Conservation (phyloP, 2,797 vertebrate species). For the Scyliorhinus canicula region DNA sequence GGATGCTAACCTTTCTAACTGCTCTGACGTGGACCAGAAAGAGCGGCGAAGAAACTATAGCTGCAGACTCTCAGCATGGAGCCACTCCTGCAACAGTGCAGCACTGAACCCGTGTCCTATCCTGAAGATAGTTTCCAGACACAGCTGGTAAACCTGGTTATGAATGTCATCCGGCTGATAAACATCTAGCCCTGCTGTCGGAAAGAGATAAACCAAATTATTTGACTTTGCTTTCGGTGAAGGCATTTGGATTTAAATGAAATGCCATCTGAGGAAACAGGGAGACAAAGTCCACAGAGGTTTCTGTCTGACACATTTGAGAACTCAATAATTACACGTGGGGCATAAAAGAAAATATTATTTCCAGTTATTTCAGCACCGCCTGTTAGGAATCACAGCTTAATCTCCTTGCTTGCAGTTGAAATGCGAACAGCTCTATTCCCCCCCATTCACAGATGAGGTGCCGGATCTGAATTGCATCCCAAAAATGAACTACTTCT, state of each 20-base stretch:
- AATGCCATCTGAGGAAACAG: neutral
- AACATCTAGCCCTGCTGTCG: neutral
- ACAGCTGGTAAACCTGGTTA: neutral
- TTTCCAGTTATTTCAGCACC: neutral
- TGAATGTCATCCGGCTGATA: conserved; percentile 18
- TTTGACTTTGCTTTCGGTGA: neutral
- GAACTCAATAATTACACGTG: neutral
- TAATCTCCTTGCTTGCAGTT: neutral
- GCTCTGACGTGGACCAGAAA: neutral
- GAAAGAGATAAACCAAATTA: neutral
- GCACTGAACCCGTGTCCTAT: neutral
- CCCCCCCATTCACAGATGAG: too few species aligned
- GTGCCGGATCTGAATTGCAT: neutral
- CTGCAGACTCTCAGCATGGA: neutral
- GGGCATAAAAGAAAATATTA: neutral
- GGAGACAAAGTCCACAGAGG: neutral
- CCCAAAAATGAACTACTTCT: neutral
- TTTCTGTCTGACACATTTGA: neutral
- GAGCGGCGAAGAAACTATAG: neutral
- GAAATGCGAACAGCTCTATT: neutral
- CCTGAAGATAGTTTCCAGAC: neutral
- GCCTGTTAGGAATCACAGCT: neutral
- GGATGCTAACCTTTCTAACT: neutral
- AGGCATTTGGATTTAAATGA: neutral
- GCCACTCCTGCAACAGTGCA: neutral